Conservation (phyloP, 2,113 vertebrate species). For the Embiotoca jacksoni region DNA sequence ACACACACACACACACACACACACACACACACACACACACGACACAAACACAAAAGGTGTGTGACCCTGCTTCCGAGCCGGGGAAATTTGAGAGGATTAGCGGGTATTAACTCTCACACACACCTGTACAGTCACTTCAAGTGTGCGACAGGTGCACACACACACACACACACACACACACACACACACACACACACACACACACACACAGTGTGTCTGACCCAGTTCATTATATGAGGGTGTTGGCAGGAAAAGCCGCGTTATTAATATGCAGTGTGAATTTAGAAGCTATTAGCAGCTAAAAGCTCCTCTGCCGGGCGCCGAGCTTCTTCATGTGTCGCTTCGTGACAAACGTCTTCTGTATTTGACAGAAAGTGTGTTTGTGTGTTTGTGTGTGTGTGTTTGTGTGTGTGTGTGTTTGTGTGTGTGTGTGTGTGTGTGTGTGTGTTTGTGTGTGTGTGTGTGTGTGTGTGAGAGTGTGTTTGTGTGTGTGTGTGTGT, state of each 20-base stretch:
- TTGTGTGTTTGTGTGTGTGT: constrained; percentile 18
- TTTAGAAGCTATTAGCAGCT: constrained; percentile 54
- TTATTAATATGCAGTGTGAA: constrained; percentile 61
- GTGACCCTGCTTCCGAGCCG: constrained; percentile 40
- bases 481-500: constrained; percentile 17
- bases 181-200: constrained; percentile 12
- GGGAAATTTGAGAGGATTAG: constrained; percentile 59
- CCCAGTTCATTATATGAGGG: constrained; percentile 62
- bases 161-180: not conserved
- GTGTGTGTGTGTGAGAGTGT: constrained; percentile 14
- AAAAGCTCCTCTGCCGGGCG: constrained; percentile 31
- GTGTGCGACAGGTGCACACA: not conserved
- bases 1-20: too few relatives aligned
- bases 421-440: constrained; percentile 14
- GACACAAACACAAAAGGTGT: constrained; percentile 1
- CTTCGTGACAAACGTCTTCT: too few relatives aligned
- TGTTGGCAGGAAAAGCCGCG: constrained; percentile 49
- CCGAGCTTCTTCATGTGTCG: too few relatives aligned
- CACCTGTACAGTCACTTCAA: constrained; percentile 25
- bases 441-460: constrained; percentile 11
- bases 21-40: too few relatives aligned
- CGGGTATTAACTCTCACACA: constrained; percentile 54
- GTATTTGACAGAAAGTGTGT: too few relatives aligned
- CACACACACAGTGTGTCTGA: constrained; percentile 21
- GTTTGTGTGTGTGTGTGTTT: too few relatives aligned